Evolutionary conservation across 1,140 invertebrate species (phyloP).

Genomic region (Adelges cooleyi): DNA sequence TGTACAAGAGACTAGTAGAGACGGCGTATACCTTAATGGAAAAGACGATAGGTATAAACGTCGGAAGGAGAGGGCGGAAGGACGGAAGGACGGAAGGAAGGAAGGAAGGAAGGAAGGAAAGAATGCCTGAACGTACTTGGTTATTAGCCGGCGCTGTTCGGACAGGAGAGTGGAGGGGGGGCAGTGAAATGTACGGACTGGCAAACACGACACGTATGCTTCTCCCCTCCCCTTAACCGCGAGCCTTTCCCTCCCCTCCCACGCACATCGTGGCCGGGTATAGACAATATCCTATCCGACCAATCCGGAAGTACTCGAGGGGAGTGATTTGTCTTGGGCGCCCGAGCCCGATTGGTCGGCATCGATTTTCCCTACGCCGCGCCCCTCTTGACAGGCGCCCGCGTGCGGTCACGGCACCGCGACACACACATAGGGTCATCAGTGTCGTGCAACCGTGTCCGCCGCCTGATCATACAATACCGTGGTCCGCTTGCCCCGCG

Average conservation of each 20-base stretch:
- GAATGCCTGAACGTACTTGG: slow-evolving; percentile 26
- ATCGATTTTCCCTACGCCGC: slow-evolving; percentile 31
- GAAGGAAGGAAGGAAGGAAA: slow-evolving; percentile 15
- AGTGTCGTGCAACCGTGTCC: not conserved
- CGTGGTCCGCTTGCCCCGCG: not conserved
- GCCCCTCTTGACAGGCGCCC: not conserved
- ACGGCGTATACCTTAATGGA: slow-evolving; percentile 4
- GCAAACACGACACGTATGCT: slow-evolving; percentile 24
- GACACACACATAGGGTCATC: not conserved
- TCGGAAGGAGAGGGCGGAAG: slow-evolving; percentile 24
- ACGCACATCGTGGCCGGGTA: not conserved
- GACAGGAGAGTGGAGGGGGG: not conserved
- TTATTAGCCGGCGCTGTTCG: slow-evolving; percentile 14
- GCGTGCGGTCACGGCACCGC: not conserved
- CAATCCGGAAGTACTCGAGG: slow-evolving; percentile 28
- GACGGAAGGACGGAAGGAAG: slow-evolving; percentile 20
- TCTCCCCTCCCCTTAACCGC: not conserved
- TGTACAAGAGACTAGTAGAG: too few relatives aligned
- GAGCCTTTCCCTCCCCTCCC: not conserved
- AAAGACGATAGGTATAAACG: slow-evolving; percentile 25
- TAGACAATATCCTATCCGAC: slow-evolving; percentile 8
- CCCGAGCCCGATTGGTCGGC: slow-evolving; percentile 32
- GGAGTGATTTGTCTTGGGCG: slow-evolving; percentile 26
- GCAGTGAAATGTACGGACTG: not conserved
- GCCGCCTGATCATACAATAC: not conserved